phyloP scores from a whole-genome alignment of 2,113 vertebrate genomes.

The Narcine bancroftii region DNA sequence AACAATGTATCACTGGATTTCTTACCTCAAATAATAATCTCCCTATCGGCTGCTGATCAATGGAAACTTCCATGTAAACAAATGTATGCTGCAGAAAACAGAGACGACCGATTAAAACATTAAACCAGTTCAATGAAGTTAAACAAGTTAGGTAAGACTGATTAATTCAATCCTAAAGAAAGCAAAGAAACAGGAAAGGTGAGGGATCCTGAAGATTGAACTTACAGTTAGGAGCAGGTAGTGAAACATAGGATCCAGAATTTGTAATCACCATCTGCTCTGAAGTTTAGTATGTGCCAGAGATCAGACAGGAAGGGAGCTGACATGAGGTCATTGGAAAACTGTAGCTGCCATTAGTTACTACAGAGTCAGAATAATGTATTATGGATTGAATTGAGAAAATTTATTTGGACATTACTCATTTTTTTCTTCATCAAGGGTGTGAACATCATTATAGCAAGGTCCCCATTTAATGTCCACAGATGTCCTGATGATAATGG shows the following conservation, averaged over 20 bases:
- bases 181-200: background rate
- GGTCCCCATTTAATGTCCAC: too few species aligned
- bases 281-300: background rate
- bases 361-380: background rate
- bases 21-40: constrained; percentile 78
- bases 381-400: background rate
- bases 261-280: background rate
- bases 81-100: constrained; percentile 55
- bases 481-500: too few species aligned
- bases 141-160: background rate
- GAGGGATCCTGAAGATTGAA: too few species aligned
- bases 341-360: background rate
- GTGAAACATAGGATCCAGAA: too few species aligned
- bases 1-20: too few species aligned
- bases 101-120: background rate
- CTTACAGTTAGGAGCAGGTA: too few species aligned
- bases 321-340: background rate
- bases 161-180: background rate
- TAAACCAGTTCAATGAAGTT: background rate
- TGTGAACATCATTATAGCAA: too few species aligned
- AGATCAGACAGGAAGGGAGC: background rate
- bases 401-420: background rate
- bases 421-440: background rate
- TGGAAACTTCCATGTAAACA: constrained; percentile 71
- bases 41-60: constrained; percentile 54